Evolutionary conservation across 2,113 vertebrate species (phyloP), one percentile per base, ranked within the genome.

Genomic region (Saccopteryx bilineata): DNA sequence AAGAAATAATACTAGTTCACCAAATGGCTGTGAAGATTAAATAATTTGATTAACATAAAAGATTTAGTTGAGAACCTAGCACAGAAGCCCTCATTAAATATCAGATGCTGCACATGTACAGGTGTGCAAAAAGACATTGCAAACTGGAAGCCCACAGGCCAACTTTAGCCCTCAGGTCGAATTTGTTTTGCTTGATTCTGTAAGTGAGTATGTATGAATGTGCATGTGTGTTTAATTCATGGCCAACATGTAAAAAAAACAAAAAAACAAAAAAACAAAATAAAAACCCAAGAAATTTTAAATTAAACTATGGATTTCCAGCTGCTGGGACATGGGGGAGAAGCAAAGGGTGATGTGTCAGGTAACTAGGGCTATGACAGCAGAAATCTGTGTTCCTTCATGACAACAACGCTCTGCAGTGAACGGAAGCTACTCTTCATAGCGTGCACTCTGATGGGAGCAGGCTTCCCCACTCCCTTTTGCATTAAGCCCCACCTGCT

Each of bases 191-290:
- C n/a, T 92, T 91, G 85, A 76, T 91, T 92, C 52, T 46, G 8
- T 85, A 60, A 60, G 4, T 61, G 18, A 74, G 23, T 68, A 14
- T 85, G 2, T 56, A n/a, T 79, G 72, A 26, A 21, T 86, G 7
- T 54, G 19, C 46, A 76, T 19, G n/a, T 94, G 74, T 96, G 63
- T 74, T 96, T 81, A 92, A 90, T 85, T 95, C 83, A 13, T 54
- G 31, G 31, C 13, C 56, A 96, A 87, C 24, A 79, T 79, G 78
- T 54, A 56, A 95, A 96, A 61, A 69, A 65, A 82, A 68, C 78
- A 63, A 60, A 78, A 56, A 95, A 96, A 61, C 60, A 65, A 82
- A 68, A 84, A 63, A 60, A 78, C 39, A 39, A 39, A 39, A 39
- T 39, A 82, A 80, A 84, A 63, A 60, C 74, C 39, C 28, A 74